Conservation (phyloP, 2,113 vertebrate species). For the human (Homo sapiens) region DNA sequence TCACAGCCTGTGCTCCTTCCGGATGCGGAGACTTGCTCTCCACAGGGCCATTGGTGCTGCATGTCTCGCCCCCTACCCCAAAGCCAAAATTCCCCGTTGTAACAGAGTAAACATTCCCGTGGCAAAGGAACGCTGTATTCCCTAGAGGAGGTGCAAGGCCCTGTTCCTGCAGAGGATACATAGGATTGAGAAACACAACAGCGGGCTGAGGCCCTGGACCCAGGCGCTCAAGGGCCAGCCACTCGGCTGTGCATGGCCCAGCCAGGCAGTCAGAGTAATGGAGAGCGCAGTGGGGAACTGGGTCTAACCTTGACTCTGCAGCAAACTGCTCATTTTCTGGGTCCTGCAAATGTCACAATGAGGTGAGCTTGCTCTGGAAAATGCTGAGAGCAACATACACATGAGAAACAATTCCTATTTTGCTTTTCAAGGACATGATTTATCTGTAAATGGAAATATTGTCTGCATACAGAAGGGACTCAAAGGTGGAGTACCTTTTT, state of each 20-base stretch:
- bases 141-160: slow-evolving; percentile 23
- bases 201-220: not conserved
- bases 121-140: slow-evolving; percentile 49
- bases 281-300: not conserved
- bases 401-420: not conserved
- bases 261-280: not conserved
- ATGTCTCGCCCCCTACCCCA: not conserved
- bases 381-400: not conserved
- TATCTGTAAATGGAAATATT: not conserved
- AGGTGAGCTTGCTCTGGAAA: not conserved
- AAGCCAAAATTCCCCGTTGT: slow-evolving; percentile 56
- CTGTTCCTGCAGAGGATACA: not conserved
- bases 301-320: not conserved
- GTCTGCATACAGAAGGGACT: not conserved
- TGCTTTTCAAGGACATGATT: not conserved
- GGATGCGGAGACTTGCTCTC: slow-evolving; percentile 1
- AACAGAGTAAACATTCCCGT: slow-evolving; percentile 69
- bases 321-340: not conserved
- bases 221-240: not conserved
- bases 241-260: not conserved
- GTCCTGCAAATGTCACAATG: not conserved
- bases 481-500: not conserved
- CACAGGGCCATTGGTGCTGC: slow-evolving; percentile 21
- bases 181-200: slow-evolving; percentile 23
- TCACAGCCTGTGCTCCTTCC: not conserved